Percentiles rank a stretch among this genome's conserved stretches.
These are phyloP conservation scores for Saccopteryx bilineata DNA, from an alignment of 2,113 vertebrate genomes.

Conservation along the genomic window DNA sequence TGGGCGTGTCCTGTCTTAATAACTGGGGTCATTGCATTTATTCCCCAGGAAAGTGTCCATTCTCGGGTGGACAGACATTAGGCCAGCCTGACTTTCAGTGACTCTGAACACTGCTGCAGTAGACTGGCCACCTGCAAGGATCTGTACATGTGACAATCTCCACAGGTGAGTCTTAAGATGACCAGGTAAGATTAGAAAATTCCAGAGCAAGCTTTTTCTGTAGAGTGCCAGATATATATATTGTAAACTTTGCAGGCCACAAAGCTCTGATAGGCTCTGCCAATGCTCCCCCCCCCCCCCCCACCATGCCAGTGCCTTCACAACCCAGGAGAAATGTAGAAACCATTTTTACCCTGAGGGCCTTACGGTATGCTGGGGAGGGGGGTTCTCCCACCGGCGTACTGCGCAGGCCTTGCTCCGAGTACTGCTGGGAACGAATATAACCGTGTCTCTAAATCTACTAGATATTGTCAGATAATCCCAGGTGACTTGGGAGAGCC, in stretches of 20 bases:
- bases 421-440: rapidly evolving
- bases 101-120: background rate
- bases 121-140: rapidly evolving
- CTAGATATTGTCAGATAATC: background rate
- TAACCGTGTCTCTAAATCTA: rapidly evolving
- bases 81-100: background rate
- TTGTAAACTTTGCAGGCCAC: background rate
- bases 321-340: background rate
- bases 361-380: rapidly evolving
- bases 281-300: background rate
- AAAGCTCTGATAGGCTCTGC: background rate
- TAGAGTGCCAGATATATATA: background rate
- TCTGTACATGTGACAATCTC: background rate
- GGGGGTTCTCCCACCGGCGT: too few species aligned
- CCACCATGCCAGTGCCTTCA: background rate
- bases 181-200: background rate
- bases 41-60: background rate
- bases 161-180: background rate
- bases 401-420: background rate
- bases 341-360: background rate
- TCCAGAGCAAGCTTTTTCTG: background rate
- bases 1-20: background rate
- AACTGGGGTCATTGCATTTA: background rate
- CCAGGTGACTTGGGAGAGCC: background rate
- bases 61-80: background rate